Conservation (phyloP, 1,140 invertebrate species). For the Drosophila rhopaloa region DNA sequence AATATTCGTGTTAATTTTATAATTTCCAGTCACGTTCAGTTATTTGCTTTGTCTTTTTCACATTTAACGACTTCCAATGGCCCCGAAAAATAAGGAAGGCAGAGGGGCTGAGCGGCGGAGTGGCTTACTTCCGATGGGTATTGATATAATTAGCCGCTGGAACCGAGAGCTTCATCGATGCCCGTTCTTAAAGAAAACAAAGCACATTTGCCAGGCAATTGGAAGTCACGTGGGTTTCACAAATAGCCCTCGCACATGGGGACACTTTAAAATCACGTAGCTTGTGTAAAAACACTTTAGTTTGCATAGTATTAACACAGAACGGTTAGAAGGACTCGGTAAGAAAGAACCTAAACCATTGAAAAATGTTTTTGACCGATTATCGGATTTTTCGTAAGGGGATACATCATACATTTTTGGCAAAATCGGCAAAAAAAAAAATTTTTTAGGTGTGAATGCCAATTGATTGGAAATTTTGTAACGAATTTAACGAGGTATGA, state of each 20-base stretch:
- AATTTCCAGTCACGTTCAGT: constrained; percentile 74
- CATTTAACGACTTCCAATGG: constrained; percentile 29
- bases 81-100: not conserved
- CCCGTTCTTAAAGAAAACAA: not conserved
- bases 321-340: too few relatives aligned
- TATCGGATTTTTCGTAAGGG: too few relatives aligned
- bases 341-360: too few relatives aligned
- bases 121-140: constrained; percentile 18
- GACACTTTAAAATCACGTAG: not conserved
- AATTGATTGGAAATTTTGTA: too few relatives aligned
- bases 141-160: constrained; percentile 29
- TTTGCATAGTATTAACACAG: too few relatives aligned
- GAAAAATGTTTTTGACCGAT: too few relatives aligned
- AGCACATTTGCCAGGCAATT: not conserved
- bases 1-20: constrained; percentile 70
- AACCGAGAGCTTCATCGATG: constrained; percentile 1
- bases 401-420: too few relatives aligned
- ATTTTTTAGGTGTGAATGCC: too few relatives aligned
- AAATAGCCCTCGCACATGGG: not conserved
- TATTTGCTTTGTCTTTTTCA: constrained; percentile 61
- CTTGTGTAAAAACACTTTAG: not conserved
- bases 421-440: too few relatives aligned
- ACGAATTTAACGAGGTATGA: too few relatives aligned
- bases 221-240: not conserved
- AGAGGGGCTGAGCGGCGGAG: not conserved